Percentiles rank a stretch among this genome's conserved stretches.
phyloP scores from a whole-genome alignment of 2,113 vertebrate genomes.

The Limnothrissa miodon region DNA sequence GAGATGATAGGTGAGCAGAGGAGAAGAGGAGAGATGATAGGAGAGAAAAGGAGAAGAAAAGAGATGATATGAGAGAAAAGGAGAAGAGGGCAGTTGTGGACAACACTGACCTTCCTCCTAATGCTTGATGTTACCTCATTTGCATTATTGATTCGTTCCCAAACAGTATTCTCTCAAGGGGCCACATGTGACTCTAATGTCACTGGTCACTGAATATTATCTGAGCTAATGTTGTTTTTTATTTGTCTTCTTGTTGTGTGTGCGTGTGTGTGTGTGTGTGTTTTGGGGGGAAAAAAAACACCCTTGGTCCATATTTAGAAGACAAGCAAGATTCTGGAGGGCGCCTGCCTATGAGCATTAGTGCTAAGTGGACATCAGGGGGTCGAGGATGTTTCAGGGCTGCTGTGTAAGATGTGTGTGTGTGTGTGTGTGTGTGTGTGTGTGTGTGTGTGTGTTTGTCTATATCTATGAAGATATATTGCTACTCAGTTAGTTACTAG shows the following conservation, averaged over 20 bases:
- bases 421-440: background rate
- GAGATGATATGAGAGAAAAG: too few relatives aligned
- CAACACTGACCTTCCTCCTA: background rate
- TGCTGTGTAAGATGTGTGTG: conserved; percentile 30
- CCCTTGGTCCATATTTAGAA: background rate
- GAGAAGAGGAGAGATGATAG: too few relatives aligned
- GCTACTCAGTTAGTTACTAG: too few relatives aligned
- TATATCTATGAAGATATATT: too few relatives aligned
- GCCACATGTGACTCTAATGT: background rate
- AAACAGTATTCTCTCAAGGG: background rate
- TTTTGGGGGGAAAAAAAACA: conserved; percentile 1
- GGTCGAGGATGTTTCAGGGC: conserved; percentile 16
- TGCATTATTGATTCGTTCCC: conserved; percentile 3
- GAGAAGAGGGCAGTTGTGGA: too few relatives aligned
- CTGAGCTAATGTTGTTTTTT: background rate
- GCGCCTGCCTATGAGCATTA: conserved; percentile 38
- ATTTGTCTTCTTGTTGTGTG: conserved; percentile 6
- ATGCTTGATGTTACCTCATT: background rate
- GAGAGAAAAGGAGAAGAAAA: too few relatives aligned
- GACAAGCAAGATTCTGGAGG: conserved; percentile 31
- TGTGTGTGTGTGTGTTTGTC: background rate
- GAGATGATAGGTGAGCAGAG: too few relatives aligned
- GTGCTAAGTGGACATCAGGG: conserved; percentile 4
- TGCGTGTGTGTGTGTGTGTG: background rate
- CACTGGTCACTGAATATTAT: background rate